A percentile compares a stretch with the other conserved stretches of the same genome.
These are phyloP conservation scores for Romanogobio albipinnatus DNA, from an alignment of 2,113 vertebrate genomes.

Conservation along the genomic window DNA sequence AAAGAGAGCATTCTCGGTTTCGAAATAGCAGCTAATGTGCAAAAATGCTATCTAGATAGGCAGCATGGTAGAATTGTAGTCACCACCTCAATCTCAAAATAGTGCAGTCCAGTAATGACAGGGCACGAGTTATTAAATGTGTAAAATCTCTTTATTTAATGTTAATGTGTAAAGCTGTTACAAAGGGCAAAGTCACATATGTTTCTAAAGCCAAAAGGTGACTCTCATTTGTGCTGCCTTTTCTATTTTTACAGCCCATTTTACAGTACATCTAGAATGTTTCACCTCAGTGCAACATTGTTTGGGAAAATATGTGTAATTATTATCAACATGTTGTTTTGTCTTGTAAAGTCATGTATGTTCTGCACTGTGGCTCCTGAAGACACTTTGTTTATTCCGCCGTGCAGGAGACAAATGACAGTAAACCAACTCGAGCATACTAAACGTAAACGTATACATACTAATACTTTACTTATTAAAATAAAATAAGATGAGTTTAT, in stretches of 20 bases:
- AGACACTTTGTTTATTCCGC: background rate
- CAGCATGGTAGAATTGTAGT: background rate
- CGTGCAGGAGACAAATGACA: background rate
- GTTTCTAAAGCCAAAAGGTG: background rate
- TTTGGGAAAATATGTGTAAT: background rate
- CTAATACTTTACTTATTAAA: too few species aligned
- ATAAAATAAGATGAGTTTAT: too few species aligned
- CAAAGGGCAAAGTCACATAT: background rate
- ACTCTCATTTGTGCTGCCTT: background rate
- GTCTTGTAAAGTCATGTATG: background rate
- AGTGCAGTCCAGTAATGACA: background rate
- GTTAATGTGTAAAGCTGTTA: background rate
- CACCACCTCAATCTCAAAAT: background rate
- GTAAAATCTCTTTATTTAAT: background rate
- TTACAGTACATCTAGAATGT: background rate
- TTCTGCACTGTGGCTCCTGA: background rate
- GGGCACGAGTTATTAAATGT: background rate
- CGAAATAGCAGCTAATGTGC: background rate
- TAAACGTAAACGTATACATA: too few species aligned
- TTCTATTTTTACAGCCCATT: background rate
- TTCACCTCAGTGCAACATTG: background rate
- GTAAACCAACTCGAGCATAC: background rate
- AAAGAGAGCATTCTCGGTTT: background rate
- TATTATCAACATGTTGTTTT: background rate
- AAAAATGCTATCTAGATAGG: background rate